Base-by-base conservation (phyloP, 2,888 invertebrate species). In the Torymus auratus region DNA sequence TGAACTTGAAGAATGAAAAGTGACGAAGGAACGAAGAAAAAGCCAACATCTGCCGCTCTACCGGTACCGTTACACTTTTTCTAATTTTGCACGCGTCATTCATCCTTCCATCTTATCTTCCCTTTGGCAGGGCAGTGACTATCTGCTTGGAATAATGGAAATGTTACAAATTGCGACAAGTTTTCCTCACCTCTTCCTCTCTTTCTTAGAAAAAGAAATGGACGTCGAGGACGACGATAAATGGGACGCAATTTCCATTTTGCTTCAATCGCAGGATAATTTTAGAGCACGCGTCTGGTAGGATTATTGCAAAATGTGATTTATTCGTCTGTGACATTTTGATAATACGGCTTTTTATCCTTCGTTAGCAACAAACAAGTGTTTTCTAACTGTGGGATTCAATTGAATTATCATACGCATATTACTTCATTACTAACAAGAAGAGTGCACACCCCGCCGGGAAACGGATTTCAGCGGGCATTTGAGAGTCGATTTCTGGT, bases 111-210 rank as follows among this genome's bases (percentile, higher is more conserved):
- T 65, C 56, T 73, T 73, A 65, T 73, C 64, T 56, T 73, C 73
- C 52, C 17, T 11, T 52, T 50, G 58, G 50, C 60, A 2, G 41
- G 58, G 7, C 50, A 41, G 78, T 79, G 61, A 61, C 68, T 78
- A 4, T 28, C 2, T 67, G 28, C 65, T 4, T 10, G 64, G 64
- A 78, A 68, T 78, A 78, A 78, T 73, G 68, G 68, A 73, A 78
- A 86, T 84, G 86, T 86, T 86, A 84, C 83, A 84, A 86, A 85
- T 85, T 85, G 78, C 84, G 85, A 86, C 85, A 85, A 86, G 85
- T 85, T 86, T 73, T 73, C 65, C 73, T 73, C 17, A 55, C 28
- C 12, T 13, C 14, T n/a, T n/a, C n/a, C 0, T n/a, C n/a, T 14
- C 14, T 28, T 0, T n/a, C n/a, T 14, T 0, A 12, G 2, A 15